Base-by-base conservation (phyloP, 1,140 invertebrate genomes). In the Trypoxylus dichotomus region DNA sequence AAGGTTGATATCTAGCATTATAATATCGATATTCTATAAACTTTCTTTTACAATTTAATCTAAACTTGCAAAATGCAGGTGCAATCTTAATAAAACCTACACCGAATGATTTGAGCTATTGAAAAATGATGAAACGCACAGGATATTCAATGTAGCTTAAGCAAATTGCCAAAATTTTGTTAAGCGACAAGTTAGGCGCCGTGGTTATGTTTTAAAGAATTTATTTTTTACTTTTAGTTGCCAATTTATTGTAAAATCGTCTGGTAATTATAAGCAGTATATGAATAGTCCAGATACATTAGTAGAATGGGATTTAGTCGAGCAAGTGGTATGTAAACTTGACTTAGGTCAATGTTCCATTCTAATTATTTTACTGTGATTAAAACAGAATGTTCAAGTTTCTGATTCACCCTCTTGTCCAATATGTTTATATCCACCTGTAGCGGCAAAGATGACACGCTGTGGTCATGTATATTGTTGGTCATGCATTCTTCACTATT, bases 391-490 rank as follows among this genome's bases (percentile, higher is more conserved):
- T 85, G 80, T 91, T 74, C 86, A 91, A 80, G 91, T 90, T 68
- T 87, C 87, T 68, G 95, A 95, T 79, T 88, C 89, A 77, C 89
- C 94, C 25, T 92, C 92, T 68, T 98, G 97, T 86, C 97, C 97
- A 0, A 98, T 98, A 83, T 98, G 97, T 88, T 88, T 98, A 60
- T 92, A 93, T 84, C 87, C 90, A 68, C 96, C 96, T 27, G 87
- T 92, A 75, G 94, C 95, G 80, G 96, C 93, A 2, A 96, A 97
- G 88, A 96, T 98, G 83, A 97, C 96, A 0, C 90, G 92, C 41
- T 99, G 97, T 88, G 97, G 97, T 25, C 97, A 99, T 86, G 93
- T 97, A 77, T 98, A 95, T 85, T 99, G 97, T 86, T 99, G 96
- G 95, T 90, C 96, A 0, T 99, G 97, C 85, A 92, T 98, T 82